Conservation (phyloP, 2,888 invertebrate species). For the Drosophila putrida region DNA sequence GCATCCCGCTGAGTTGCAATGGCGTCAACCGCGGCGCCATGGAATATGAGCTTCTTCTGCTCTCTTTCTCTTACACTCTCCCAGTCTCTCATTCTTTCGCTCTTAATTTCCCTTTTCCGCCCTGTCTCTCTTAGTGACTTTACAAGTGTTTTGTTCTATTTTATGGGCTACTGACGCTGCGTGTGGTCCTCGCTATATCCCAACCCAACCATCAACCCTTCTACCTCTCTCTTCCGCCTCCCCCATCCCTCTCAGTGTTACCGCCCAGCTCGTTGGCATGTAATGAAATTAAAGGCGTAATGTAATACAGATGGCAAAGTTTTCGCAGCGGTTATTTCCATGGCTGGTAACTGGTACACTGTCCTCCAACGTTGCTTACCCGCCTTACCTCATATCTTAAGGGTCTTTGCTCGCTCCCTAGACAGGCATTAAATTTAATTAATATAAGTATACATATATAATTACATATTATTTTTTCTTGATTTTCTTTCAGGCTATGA, state of each 20-base stretch:
- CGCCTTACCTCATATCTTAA: slow-evolving; percentile 23
- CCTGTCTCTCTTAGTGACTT: slow-evolving; percentile 46
- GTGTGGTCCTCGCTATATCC: slow-evolving; percentile 31
- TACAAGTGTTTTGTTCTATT: slow-evolving; percentile 76
- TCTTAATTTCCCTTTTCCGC: neutral
- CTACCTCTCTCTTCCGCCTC: neutral
- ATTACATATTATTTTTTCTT: slow-evolving; percentile 2
- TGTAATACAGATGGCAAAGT: slow-evolving; percentile 77
- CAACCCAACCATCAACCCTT: neutral
- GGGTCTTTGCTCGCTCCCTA: slow-evolving; percentile 36
- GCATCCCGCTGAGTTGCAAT: slow-evolving; percentile 59
- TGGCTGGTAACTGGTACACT: slow-evolving; percentile 43
- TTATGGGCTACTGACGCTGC: slow-evolving; percentile 67
- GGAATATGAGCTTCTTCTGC: slow-evolving; percentile 61
- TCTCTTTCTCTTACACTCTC: slow-evolving; percentile 6
- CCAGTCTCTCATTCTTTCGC: slow-evolving; percentile 4
- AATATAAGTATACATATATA: slow-evolving; percentile 40
- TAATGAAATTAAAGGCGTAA: slow-evolving; percentile 79
- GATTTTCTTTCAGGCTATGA: slow-evolving; percentile 16
- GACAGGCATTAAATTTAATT: slow-evolving; percentile 70
- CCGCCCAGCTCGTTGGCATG: slow-evolving; percentile 54
- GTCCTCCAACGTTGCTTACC: neutral
- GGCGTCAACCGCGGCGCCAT: slow-evolving; percentile 54
- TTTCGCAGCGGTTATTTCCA: slow-evolving; percentile 72
- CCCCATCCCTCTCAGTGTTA: neutral